Evolutionary conservation across 2,888 invertebrate species (phyloP).

Genomic region (Griposia aprilina): DNA sequence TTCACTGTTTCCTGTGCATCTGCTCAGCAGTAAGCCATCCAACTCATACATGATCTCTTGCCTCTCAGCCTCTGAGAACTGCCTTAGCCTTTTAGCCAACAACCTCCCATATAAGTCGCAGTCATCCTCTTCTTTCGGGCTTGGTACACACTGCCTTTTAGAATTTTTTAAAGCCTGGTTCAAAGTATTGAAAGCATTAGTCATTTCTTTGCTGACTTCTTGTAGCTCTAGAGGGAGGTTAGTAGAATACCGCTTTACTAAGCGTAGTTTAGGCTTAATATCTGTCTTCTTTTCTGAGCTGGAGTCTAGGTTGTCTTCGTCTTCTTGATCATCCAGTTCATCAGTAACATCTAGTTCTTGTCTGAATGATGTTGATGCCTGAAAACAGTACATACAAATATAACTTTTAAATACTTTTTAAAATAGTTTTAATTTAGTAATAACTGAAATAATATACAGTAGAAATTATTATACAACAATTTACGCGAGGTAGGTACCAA

Average conservation of each 20-base stretch:
- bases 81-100: slow-evolving; percentile 63
- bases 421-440: neutral
- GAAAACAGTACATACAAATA: neutral
- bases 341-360: slow-evolving; percentile 33
- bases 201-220: slow-evolving; percentile 52
- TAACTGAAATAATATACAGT: neutral
- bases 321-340: slow-evolving; percentile 42
- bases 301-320: slow-evolving; percentile 40
- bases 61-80: slow-evolving; percentile 62
- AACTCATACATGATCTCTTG: slow-evolving; percentile 67
- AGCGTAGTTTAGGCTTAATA: slow-evolving; percentile 31
- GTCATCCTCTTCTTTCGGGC: slow-evolving; percentile 45
- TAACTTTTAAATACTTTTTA: neutral
- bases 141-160: slow-evolving; percentile 33
- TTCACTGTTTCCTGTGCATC: slow-evolving; percentile 38
- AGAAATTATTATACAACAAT: too few relatives aligned
- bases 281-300: slow-evolving; percentile 41
- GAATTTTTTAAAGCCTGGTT: slow-evolving; percentile 45
- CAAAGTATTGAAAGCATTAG: slow-evolving; percentile 47
- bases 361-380: slow-evolving; percentile 47
- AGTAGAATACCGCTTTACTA: slow-evolving; percentile 25
- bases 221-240: slow-evolving; percentile 42
- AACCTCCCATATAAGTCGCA: slow-evolving; percentile 63
- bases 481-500: neutral
- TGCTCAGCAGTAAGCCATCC: slow-evolving; percentile 60